These are phyloP conservation scores for Melanophora roralis DNA, from an alignment of 2,888 invertebrate genomes.

Conservation along the genomic window DNA sequence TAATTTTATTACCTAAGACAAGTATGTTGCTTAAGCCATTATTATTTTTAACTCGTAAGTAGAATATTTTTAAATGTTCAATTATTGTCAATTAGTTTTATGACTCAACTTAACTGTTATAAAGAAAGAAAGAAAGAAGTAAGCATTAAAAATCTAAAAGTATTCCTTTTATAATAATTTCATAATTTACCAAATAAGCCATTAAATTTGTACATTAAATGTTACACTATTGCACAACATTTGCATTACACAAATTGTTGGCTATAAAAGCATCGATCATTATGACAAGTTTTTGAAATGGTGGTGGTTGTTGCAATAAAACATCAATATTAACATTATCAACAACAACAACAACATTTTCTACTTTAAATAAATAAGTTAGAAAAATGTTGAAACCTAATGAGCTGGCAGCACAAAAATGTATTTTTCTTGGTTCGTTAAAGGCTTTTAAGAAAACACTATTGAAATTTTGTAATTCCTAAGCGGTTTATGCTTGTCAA, in stretches of 20 bases:
- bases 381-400: conserved; percentile 44
- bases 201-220: conserved; percentile 51
- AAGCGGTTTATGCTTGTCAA: conserved; percentile 42
- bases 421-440: neutral
- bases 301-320: conserved; percentile 14
- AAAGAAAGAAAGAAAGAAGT: neutral
- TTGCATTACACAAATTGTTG: conserved; percentile 53
- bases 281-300: conserved; percentile 59
- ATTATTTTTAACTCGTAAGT: neutral
- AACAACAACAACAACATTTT: neutral
- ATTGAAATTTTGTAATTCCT: neutral
- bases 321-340: neutral
- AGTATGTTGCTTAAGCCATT: neutral
- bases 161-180: conserved; percentile 43
- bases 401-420: conserved; percentile 43
- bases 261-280: conserved; percentile 60
- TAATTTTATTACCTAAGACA: neutral
- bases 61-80: conserved; percentile 9
- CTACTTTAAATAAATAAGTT: neutral
- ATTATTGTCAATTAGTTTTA: conserved; percentile 18
- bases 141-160: neutral
- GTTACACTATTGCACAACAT: conserved; percentile 43
- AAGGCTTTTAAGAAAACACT: neutral
- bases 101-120: neutral
- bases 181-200: conserved; percentile 46